Conservation (phyloP, 2,888 invertebrate genomes). For the Lepidonotus clava region DNA sequence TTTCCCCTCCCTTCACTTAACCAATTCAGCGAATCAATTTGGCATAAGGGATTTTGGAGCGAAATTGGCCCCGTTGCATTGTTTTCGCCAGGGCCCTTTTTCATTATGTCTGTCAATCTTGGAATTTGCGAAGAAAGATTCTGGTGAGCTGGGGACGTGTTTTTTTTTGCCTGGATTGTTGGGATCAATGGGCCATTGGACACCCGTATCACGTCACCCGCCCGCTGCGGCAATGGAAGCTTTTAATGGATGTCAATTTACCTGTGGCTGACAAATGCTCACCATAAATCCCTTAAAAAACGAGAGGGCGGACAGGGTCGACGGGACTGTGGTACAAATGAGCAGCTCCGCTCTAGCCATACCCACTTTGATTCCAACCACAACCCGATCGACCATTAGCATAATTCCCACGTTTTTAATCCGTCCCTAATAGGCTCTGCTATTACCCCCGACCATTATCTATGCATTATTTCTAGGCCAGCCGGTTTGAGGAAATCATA, state of each 20-base stretch:
- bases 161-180: not conserved
- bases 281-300: not conserved
- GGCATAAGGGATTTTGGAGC: not conserved
- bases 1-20: constrained; percentile 6
- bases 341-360: not conserved
- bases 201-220: not conserved
- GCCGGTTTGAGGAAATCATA: too few relatives aligned
- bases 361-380: not conserved
- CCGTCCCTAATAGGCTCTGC: too few relatives aligned
- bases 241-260: constrained; percentile 4
- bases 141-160: not conserved
- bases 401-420: too few relatives aligned
- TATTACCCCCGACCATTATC: too few relatives aligned
- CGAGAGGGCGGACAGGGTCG: not conserved
- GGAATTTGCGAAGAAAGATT: not conserved
- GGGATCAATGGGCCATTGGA: not conserved
- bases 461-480: too few relatives aligned
- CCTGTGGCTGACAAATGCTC: constrained; percentile 7
- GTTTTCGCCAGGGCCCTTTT: too few relatives aligned
- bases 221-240: not conserved
- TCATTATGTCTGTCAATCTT: not conserved
- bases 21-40: constrained; percentile 25
- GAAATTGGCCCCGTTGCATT: not conserved
- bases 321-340: not conserved
- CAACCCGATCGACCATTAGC: not conserved